These are phyloP conservation scores for Cephus pygmeus DNA, from an alignment of 2,888 invertebrate genomes.

Conservation along the genomic window DNA sequence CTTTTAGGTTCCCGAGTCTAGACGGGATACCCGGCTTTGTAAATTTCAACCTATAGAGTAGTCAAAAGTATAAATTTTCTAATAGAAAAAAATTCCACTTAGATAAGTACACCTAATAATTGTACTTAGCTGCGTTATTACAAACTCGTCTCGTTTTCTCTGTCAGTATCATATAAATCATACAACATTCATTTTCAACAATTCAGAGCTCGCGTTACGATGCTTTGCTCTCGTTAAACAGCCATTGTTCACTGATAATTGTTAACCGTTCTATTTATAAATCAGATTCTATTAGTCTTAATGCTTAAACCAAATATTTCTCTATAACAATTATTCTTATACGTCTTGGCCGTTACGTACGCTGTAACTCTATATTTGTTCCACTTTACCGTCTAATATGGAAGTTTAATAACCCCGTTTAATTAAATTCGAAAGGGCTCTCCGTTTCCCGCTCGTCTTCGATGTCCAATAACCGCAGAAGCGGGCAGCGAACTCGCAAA, in stretches of 20 bases:
- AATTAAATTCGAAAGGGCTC: slow-evolving; percentile 45
- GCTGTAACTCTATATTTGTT: background rate
- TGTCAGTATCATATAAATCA: background rate
- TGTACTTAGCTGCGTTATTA: background rate
- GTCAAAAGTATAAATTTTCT: background rate
- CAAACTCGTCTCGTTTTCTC: slow-evolving; percentile 2
- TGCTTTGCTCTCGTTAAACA: background rate
- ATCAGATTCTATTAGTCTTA: background rate
- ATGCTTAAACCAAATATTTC: background rate
- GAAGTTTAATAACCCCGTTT: slow-evolving; percentile 26
- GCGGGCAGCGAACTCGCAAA: slow-evolving; percentile 36
- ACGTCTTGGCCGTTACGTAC: too few species aligned
- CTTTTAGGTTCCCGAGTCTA: slow-evolving; percentile 23
- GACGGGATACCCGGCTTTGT: slow-evolving; percentile 23
- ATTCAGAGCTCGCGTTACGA: background rate
- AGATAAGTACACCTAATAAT: slow-evolving; percentile 10
- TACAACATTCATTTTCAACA: background rate
- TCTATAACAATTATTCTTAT: too few species aligned
- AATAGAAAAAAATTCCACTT: slow-evolving; percentile 9
- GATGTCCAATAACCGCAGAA: slow-evolving; percentile 47
- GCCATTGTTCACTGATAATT: background rate
- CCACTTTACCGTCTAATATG: background rate
- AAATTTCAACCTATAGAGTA: slow-evolving; percentile 25
- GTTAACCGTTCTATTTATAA: background rate
- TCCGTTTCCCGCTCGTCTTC: slow-evolving; percentile 27